Conservation (phyloP, 2,113 vertebrate species). For the Callospermophilus lateralis region DNA sequence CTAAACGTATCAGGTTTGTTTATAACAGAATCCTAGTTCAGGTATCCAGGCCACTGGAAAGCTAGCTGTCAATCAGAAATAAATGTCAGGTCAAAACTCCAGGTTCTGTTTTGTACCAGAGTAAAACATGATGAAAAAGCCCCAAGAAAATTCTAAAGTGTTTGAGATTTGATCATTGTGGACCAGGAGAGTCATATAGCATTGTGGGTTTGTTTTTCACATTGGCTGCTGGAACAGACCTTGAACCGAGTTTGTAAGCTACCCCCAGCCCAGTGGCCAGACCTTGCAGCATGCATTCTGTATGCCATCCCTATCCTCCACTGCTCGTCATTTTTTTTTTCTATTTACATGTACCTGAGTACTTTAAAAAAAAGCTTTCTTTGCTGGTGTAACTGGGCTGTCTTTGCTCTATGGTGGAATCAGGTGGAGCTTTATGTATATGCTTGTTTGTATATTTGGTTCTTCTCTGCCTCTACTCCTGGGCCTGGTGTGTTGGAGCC, state of each 20-base stretch:
- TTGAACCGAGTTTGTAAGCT: neutral
- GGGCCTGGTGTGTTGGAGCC: neutral
- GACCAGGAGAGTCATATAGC: neutral
- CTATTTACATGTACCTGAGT: neutral
- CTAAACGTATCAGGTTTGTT: neutral
- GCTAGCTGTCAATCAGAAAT: neutral
- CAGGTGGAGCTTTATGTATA: neutral
- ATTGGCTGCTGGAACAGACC: neutral
- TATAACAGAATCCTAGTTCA: neutral
- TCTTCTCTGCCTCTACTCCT: neutral
- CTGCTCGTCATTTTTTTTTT: neutral
- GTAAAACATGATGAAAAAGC: neutral
- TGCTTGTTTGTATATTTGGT: neutral
- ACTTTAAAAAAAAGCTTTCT: neutral
- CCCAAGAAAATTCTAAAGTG: neutral
- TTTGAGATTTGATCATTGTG: neutral
- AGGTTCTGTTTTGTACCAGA: neutral
- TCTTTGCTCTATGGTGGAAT: neutral
- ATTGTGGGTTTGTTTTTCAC: neutral
- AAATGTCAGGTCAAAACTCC: neutral
- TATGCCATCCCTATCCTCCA: neutral
- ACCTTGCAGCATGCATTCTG: neutral
- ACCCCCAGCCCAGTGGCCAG: neutral
- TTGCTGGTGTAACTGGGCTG: neutral
- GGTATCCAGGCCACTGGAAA: neutral